These are phyloP conservation scores for Drosophila mayaguana DNA, from an alignment of 2,888 invertebrate genomes.

Conservation along the genomic window DNA sequence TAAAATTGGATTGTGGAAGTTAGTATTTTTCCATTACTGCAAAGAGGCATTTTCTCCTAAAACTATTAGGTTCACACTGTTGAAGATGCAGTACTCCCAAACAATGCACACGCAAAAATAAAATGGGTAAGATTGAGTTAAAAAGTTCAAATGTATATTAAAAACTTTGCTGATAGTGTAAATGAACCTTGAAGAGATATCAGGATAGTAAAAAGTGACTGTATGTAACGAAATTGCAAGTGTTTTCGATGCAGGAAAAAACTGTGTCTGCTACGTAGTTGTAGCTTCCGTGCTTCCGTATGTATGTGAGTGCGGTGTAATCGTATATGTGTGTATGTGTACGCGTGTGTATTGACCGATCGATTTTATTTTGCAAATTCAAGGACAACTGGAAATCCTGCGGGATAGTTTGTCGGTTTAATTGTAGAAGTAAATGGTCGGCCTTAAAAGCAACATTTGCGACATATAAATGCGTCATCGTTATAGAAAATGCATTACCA, in stretches of 20 bases:
- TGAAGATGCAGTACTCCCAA: slow-evolving; percentile 62
- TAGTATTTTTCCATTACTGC: slow-evolving; percentile 25
- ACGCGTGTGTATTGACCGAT: slow-evolving; percentile 72
- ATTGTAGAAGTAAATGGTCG: slow-evolving; percentile 15
- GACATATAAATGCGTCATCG: slow-evolving; percentile 11
- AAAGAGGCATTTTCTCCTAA: slow-evolving; percentile 18
- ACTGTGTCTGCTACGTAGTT: slow-evolving; percentile 56
- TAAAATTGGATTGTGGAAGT: not conserved
- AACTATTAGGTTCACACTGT: slow-evolving; percentile 36
- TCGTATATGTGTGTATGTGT: slow-evolving; percentile 35
- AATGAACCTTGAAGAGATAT: not conserved
- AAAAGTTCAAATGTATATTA: slow-evolving; percentile 45
- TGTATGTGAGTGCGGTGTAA: slow-evolving; percentile 37
- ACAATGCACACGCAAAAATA: slow-evolving; percentile 74
- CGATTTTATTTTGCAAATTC: slow-evolving; percentile 81
- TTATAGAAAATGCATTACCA: slow-evolving; percentile 33
- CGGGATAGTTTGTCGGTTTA: slow-evolving; percentile 57
- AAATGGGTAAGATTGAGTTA: slow-evolving; percentile 77
- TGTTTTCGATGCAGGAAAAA: slow-evolving; percentile 45
- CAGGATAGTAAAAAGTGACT: slow-evolving; percentile 5
- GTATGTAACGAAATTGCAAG: slow-evolving; percentile 7
- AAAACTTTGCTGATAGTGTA: slow-evolving; percentile 29
- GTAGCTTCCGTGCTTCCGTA: slow-evolving; percentile 33
- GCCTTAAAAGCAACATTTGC: slow-evolving; percentile 11
- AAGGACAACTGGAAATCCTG: slow-evolving; percentile 74